A percentile compares a stretch with the other conserved stretches of the same genome.
phyloP scores from a whole-genome alignment of 1,140 invertebrate genomes.

The Apis florea region DNA sequence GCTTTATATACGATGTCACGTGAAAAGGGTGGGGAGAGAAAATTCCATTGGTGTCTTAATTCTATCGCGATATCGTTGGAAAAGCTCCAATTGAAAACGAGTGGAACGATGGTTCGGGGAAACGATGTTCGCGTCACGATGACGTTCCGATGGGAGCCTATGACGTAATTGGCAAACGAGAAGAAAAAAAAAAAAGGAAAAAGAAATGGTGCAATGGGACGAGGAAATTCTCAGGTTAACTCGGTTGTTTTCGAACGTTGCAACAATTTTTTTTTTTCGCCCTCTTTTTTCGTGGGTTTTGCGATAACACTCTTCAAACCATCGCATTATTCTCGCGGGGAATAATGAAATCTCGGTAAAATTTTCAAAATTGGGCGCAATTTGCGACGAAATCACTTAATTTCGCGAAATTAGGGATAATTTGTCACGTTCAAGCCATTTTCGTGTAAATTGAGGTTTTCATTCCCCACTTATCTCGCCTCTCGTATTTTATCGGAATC shows the following conservation, averaged over 20 bases:
- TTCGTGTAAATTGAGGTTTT: not conserved
- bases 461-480: not conserved
- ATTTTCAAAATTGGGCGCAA: not conserved
- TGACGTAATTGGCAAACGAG: slow-evolving; percentile 25
- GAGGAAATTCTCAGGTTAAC: slow-evolving; percentile 22
- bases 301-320: not conserved
- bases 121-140: slow-evolving; percentile 24
- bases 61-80: slow-evolving; percentile 24
- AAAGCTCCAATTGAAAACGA: slow-evolving; percentile 30
- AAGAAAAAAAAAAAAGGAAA: not conserved
- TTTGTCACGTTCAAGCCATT: not conserved
- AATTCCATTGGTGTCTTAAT: slow-evolving; percentile 33
- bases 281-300: not conserved
- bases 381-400: not conserved
- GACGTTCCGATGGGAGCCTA: slow-evolving; percentile 13
- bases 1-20: not conserved
- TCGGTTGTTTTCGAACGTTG: slow-evolving; percentile 1
- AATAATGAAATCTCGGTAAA: not conserved
- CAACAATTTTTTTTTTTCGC: slow-evolving; percentile 2
- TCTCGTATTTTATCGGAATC: not conserved
- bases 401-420: not conserved
- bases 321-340: not conserved
- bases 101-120: slow-evolving; percentile 9
- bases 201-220: not conserved
- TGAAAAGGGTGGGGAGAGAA: not conserved